Evolutionary conservation across 2,888 invertebrate species (phyloP), one percentile per base, ranked within the genome.

Genomic region (Onthophagus sagittarius): DNA sequence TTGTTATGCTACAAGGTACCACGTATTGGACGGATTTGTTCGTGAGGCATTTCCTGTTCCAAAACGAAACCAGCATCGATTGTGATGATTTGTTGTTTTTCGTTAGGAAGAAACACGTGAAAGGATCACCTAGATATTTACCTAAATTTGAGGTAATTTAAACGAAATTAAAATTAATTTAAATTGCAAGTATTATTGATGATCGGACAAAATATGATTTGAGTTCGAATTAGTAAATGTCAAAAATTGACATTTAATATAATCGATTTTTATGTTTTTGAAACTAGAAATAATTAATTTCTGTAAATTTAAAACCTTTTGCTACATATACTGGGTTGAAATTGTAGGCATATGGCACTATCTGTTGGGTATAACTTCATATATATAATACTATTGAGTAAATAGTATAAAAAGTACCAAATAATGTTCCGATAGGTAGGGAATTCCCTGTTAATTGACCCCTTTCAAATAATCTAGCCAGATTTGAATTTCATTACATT

Each of bases 1-100:
- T 97, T 87, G 96, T 97, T 77, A 92, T 97, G 85, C 90, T 96
- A 13, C 95, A 96, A 86, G 95, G 96, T 62, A 95, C 95, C 75
- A 95, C 95, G 2, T 97, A 97, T 83, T 98, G 98, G 97, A 97
- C 96, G 71, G 96, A 96, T 85, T 88, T 98, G 79, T 98, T 98
- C 86, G 95, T 96, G 77, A 90, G 96, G 11, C 96, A 97, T 87
- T 98, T 98, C 85, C 88, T 97, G 71, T 96, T 96, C 84, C 95
- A 95, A 88, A 92, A 93, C 77, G 95, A 95, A 84, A 91, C 92
- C 76, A 92, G 94, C 77, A 96, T 95, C 80, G 96, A 96, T 86
- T 93, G 95, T 80, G 98, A 98, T 87, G 98, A 98, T 86, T 89
- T 98, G 81, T 86, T 98, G 77, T 98, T 98, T 87, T 98, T 98